Conservation (phyloP, 2,113 vertebrate species). For the Syrrhaptes paradoxus region DNA sequence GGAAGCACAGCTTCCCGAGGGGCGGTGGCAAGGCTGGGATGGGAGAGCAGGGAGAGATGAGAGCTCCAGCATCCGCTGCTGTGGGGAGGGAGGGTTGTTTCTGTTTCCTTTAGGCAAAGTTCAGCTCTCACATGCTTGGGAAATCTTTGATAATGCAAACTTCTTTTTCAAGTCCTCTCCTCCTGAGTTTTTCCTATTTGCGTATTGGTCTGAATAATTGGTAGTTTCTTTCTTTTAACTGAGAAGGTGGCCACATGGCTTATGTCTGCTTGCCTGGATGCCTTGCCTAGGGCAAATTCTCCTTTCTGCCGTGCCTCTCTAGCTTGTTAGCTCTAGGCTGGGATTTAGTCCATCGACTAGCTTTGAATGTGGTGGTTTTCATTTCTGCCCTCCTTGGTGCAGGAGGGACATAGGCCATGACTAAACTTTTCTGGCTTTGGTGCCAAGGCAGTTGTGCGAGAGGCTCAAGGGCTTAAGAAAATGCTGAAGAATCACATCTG, state of each 20-base stretch:
- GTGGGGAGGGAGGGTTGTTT: neutral
- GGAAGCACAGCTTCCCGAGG: neutral
- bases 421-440: constrained; percentile 16
- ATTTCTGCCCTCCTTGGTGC: constrained; percentile 5
- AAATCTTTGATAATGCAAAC: neutral
- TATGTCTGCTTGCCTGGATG: neutral
- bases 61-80: neutral
- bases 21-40: neutral
- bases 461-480: neutral
- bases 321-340: neutral
- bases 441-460: constrained; percentile 19
- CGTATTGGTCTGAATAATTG: neutral
- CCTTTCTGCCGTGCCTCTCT: neutral
- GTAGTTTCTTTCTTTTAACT: neutral
- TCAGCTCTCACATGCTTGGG: neutral
- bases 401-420: neutral
- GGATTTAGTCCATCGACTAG: neutral
- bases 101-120: neutral
- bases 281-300: neutral
- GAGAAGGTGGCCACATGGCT: neutral
- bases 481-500: neutral
- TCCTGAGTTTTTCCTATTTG: neutral
- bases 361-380: neutral
- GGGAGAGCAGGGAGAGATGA: neutral
- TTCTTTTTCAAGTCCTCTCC: neutral